Base-by-base conservation (phyloP, 2,113 vertebrate genomes). In the Chaetura pelagica region DNA sequence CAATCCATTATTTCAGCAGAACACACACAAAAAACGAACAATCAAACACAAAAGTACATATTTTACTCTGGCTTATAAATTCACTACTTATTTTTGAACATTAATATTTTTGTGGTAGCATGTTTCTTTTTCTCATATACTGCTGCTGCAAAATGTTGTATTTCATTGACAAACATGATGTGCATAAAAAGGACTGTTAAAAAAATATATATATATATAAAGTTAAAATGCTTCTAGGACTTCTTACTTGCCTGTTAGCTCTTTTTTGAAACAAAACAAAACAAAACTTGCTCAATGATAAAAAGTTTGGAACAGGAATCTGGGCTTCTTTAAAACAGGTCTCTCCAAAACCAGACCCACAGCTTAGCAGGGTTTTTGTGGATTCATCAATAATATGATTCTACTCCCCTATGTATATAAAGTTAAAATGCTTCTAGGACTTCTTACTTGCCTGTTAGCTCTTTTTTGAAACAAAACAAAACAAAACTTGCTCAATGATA, bases 101-200 rank as follows among this genome's bases (percentile, higher is more conserved):
- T 78, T 77, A 54, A 68, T 84, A 67, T 59, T 67, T 91, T 89
- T 81, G 38, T 66, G 15, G 62, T 66, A 67, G 21, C 2, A 3
- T 7, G 2, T 35, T 24, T 62, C 21, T 23, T 79, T 69, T 42
- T 84, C 79, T 76, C 55, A 74, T 55, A 23, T 61, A 32, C 16
- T 54, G 63, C 15, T 89, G 17, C 46, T 58, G 66, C 12, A 94
- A 78, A 94, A 62, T 59, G 8, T 27, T 90, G 20, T 40, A 57
- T 95, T 94, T 89, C 62, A 54, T 90, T 93, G 69, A 63, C 49
- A 84, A 93, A 59, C n/a, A 35, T 24, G 34, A n/a, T 71, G 48
- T n/a, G n/a, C n/a, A n/a, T n/a, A n/a, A n/a, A n/a, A n/a, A n/a
- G n/a, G n/a, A n/a, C n/a, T n/a, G n/a, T n/a, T n/a, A n/a, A n/a